phyloP scores from a whole-genome alignment of 2,113 vertebrate genomes.

The Brachirus orientalis region DNA sequence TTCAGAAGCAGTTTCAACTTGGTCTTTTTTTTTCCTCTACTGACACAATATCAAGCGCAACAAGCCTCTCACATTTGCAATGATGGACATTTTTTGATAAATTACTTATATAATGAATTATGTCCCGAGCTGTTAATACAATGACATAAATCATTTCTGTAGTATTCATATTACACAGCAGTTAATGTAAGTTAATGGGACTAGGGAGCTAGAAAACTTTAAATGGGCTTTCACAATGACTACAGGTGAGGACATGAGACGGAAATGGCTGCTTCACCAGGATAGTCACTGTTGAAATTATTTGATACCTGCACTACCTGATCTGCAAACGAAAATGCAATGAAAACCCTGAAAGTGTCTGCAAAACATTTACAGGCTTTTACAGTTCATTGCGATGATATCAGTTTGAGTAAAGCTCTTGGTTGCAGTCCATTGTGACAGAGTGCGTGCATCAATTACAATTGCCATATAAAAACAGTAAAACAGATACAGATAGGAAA shows the following conservation, averaged over 20 bases:
- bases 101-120: neutral
- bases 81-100: constrained; percentile 1
- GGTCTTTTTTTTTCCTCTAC: neutral
- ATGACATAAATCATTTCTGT: constrained; percentile 2
- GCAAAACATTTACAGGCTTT: neutral
- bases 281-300: neutral
- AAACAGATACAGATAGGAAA: too few relatives aligned
- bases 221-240: constrained; percentile 1
- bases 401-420: neutral
- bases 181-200: constrained; percentile 10
- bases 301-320: neutral
- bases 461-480: neutral
- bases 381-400: too few relatives aligned
- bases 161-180: constrained; percentile 15
- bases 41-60: constrained; percentile 16
- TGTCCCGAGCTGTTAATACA: neutral
- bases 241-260: neutral
- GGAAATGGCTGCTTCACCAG: neutral
- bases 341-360: neutral
- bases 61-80: constrained; percentile 12
- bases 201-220: neutral
- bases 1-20: too few relatives aligned
- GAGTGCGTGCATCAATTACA: neutral
- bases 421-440: neutral
- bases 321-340: neutral